A percentile compares a stretch with the other conserved stretches of the same genome.
Conservation (phyloP, 2,888 invertebrate species). For the Isoperla grammatica region DNA sequence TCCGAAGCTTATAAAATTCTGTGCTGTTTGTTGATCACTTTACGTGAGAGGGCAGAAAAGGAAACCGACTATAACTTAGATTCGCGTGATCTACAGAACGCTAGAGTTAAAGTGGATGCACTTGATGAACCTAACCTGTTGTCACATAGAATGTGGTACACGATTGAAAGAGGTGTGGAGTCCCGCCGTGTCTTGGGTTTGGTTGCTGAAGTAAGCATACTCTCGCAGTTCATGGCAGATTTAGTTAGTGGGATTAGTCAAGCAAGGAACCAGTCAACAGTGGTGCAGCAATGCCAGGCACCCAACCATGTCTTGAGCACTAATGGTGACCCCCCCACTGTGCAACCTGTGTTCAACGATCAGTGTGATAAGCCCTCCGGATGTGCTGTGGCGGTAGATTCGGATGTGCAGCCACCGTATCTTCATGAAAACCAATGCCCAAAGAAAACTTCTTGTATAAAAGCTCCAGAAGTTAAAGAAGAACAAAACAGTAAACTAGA, state of each 20-base stretch:
- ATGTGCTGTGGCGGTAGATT: no score
- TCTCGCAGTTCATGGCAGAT: background rate
- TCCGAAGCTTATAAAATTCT: background rate
- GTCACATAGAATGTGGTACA: conserved; percentile 3
- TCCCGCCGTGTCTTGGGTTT: conserved; percentile 8
- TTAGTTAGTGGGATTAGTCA: background rate
- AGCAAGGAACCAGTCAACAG: no score
- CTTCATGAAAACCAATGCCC: background rate
- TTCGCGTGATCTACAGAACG: conserved; percentile 1
- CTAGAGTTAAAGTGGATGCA: background rate
- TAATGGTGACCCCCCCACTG: background rate
- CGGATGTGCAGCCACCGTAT: no score
- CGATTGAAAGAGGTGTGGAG: conserved; percentile 15
- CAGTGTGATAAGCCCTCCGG: no score
- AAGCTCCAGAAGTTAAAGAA: background rate
- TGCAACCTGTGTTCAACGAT: no score
- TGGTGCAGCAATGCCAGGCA: no score
- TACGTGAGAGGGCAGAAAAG: background rate
- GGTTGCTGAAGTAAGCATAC: background rate
- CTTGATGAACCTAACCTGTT: background rate
- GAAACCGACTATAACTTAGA: conserved; percentile 14
- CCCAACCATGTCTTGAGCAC: background rate
- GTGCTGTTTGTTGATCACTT: background rate
- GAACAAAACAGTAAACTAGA: background rate
- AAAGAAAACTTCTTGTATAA: background rate